Evolutionary conservation across 1,140 invertebrate species (phyloP).

Genomic region (Drosophila repleta): DNA sequence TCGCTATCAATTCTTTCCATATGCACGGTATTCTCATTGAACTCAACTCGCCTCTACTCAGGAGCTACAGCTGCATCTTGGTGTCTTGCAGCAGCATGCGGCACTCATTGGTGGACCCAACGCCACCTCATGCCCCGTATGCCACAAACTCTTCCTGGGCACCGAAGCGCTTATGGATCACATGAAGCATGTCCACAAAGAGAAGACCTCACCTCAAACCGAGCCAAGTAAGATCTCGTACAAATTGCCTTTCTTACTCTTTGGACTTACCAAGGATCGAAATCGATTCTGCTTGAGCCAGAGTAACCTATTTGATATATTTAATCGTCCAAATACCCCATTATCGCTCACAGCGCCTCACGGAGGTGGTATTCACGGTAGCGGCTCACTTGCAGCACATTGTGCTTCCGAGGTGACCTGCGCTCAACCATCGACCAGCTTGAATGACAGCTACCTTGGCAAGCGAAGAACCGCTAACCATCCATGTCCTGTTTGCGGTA

Average conservation of each 20-base stretch:
- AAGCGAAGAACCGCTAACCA: constrained; percentile 96
- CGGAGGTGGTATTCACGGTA: constrained; percentile 31
- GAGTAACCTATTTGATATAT: no score
- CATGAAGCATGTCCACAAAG: constrained; percentile 97
- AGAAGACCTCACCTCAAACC: constrained; percentile 90
- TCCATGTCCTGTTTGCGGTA: constrained; percentile 96
- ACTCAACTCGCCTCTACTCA: constrained; percentile 75
- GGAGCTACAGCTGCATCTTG: constrained; percentile 93
- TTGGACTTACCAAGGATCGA: no score
- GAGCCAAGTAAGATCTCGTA: constrained; percentile 93
- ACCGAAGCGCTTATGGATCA: constrained; percentile 96
- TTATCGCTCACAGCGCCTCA: constrained; percentile 29
- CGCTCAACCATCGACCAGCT: constrained; percentile 27
- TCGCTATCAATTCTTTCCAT: constrained; percentile 8
- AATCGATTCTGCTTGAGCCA: no score
- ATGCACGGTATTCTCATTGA: not conserved
- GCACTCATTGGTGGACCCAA: constrained; percentile 95
- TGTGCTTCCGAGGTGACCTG: constrained; percentile 52
- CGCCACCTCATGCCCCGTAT: constrained; percentile 94
- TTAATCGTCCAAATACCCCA: no score
- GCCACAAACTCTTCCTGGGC: constrained; percentile 96
- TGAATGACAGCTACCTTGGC: constrained; percentile 91
- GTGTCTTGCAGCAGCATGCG: constrained; percentile 96
- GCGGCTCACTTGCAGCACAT: constrained; percentile 20
- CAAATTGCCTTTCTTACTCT: no score